Percentiles rank a stretch among this genome's conserved stretches.
Conservation (phyloP, 2,797 vertebrate genomes). For the Limosa lapponica region DNA sequence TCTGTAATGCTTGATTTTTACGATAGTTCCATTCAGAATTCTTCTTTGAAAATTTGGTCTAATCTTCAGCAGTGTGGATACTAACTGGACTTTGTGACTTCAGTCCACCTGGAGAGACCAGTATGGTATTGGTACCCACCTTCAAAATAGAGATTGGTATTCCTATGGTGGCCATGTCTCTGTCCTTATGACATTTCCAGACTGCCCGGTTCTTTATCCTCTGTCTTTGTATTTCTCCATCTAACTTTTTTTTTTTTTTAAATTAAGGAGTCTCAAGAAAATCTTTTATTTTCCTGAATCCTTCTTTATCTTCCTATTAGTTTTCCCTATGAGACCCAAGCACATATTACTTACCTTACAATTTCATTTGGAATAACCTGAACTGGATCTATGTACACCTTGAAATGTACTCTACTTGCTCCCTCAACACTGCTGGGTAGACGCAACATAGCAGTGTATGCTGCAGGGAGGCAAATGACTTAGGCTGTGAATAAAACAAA, state of each 20-base stretch:
- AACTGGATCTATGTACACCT: slow-evolving; percentile 36
- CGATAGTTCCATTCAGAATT: neutral
- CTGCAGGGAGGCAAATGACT: slow-evolving; percentile 36
- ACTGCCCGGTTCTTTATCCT: neutral
- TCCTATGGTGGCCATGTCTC: neutral
- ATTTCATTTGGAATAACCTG: slow-evolving; percentile 40
- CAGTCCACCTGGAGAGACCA: neutral
- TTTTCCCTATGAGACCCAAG: slow-evolving; percentile 6
- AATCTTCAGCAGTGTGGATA: neutral
- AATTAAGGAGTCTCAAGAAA: neutral
- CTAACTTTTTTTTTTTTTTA: neutral
- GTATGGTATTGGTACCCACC: neutral
- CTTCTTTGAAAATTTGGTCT: neutral
- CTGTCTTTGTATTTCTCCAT: neutral
- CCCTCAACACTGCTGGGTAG: slow-evolving; percentile 18
- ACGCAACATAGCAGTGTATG: neutral
- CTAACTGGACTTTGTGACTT: neutral
- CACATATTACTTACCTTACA: neutral
- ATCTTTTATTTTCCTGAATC: slow-evolving; percentile 2
- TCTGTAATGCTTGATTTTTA: neutral
- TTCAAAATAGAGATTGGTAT: neutral
- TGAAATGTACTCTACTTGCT: slow-evolving; percentile 26
- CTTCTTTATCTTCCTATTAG: neutral
- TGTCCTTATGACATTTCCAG: neutral
- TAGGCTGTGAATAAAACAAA: slow-evolving; percentile 57